Base-by-base conservation (phyloP, 2,888 invertebrate genomes). In the Mystacides longicornis region DNA sequence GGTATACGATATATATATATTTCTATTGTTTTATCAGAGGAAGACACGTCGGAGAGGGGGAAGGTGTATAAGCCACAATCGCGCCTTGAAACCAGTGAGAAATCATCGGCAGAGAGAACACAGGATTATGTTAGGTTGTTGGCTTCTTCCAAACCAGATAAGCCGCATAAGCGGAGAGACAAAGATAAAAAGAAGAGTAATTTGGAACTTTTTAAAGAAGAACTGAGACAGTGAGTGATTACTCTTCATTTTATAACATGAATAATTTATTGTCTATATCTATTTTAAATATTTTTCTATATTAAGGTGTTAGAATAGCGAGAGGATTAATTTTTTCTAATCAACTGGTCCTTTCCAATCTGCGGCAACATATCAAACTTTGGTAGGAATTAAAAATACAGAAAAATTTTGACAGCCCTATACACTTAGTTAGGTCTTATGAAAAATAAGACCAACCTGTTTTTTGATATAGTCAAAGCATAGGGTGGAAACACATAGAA, bases 141-240 rank as follows among this genome's bases (percentile, higher is more conserved):
- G 42, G 76, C 81, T 1, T 77, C 75, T 43, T 37, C 37, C 37
- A 86, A 86, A 49, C 55, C 57, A 22, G 62, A 60, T 19, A 58
- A 60, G 23, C 58, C 60, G 1, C 62, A 73, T 78, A n/a, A 85
- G 85, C 67, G 79, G 83, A 33, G 86, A 86, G 49, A 62, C 71
- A 91, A 90, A 52, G 89, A 88, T 62, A 96, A 94, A 69, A 93
- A 93, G 70, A 97, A 97, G 68, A 96, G 94, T 67, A 98, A 99
- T 72, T 76, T 99, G 60, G 99, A 99, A 71, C 75, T 93, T 16
- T 99, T 99, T 68, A 99, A 99, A 71, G 98, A 99, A 70, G 99
- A 99, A 73, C 72, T 99, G 45, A 87, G 94, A 78, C 87, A 89
- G 93, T 93, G 71, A 79, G 54, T 50, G n/a, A 33, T 37, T 31